Base-by-base conservation (phyloP, 2,113 vertebrate species). In the Atherinomorus stipes region DNA sequence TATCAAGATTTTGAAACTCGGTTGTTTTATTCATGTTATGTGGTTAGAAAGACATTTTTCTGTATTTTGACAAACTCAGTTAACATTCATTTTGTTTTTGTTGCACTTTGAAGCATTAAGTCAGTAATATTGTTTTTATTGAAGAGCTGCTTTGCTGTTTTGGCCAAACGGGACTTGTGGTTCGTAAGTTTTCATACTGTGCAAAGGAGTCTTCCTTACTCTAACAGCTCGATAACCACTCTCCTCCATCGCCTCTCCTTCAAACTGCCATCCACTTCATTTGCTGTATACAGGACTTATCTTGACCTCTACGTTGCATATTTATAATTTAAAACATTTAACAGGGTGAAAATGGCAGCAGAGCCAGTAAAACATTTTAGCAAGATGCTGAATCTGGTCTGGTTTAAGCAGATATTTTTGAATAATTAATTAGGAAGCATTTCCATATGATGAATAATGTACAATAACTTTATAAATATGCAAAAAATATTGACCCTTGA, bases 171-270 rank as follows among this genome's bases (percentile, higher is more conserved):
- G 21, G 23, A 61, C n/a, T 12, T 28, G 28, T 37, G 37, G 31
- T 71, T n/a, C 34, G 19, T 31, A 40, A 10, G 44, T 57, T 61
- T 56, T 38, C 57, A 45, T 37, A 34, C 18, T 19, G 31, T 28
- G 62, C n/a, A n/a, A 75, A 23, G 59, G 9, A 47, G 34, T 31
- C 64, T 18, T 38, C 22, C 54, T 37, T 11, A 12, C 61, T 63
- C 70, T 25, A 51, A 54, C 2, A n/a, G 21, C 44, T 56, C 60
- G 78, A 38, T 67, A 61, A 9, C 47, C 38, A 15, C 38, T 59
- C 45, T n/a, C 18, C 59, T 45, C 26, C 6, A 10, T 37, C 25
- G 15, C 21, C 28, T 47, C 64, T n/a, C 58, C 37, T 64, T 31
- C 9, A 23, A 40, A 38, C 42, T 22, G n/a, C 16, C 10, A 1